Conservation (phyloP, 2,797 vertebrate genomes). For the Uromys caudimaculatus region DNA sequence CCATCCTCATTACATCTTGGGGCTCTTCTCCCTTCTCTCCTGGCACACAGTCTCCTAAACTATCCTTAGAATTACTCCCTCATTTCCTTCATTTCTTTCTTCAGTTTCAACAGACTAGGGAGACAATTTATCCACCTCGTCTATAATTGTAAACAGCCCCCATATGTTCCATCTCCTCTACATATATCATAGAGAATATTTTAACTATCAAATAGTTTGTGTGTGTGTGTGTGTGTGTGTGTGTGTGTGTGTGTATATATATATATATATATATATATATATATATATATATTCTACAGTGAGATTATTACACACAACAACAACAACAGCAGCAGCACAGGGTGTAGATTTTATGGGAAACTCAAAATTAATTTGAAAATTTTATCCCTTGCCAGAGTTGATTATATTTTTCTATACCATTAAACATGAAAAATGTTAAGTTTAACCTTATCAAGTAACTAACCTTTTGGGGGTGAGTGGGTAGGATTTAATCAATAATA, state of each 20-base stretch:
- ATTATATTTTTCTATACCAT: not conserved
- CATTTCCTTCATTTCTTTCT: not conserved
- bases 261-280: not conserved
- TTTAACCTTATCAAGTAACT: not conserved
- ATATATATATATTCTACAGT: not conserved
- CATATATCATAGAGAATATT: not conserved
- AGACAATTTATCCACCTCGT: not conserved
- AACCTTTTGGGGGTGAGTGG: not conserved
- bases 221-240: too few species aligned
- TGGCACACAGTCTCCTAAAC: not conserved
- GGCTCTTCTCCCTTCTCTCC: not conserved
- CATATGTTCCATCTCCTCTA: not conserved
- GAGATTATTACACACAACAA: not conserved
- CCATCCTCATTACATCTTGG: not conserved
- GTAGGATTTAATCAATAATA: not conserved
- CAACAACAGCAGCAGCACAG: not conserved
- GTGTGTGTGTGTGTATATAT: too few species aligned
- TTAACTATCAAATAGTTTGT: not conserved
- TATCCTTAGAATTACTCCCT: not conserved
- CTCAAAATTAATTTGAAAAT: not conserved
- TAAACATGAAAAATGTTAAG: not conserved
- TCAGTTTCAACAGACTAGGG: too few species aligned
- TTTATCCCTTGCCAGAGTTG: not conserved
- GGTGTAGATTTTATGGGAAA: not conserved
- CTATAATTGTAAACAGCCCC: not conserved